Percentiles rank a stretch among this genome's conserved stretches.
Conservation (phyloP, 2,888 invertebrate species). For the Campaea margaritaria region DNA sequence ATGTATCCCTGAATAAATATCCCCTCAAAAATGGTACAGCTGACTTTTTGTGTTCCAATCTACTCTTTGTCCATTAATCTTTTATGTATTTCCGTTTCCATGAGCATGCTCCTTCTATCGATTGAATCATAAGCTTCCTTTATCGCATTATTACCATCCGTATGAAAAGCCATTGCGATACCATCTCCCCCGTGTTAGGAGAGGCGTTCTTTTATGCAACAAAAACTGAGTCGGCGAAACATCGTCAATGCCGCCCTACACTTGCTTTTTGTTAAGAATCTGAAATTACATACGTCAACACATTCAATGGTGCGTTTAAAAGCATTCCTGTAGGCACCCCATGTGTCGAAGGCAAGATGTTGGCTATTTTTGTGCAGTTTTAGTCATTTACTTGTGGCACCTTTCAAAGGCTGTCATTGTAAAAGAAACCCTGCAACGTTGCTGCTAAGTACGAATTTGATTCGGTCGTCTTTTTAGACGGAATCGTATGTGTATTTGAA, state of each 20-base stretch:
- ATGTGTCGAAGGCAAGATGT: constrained; percentile 47
- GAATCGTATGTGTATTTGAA: constrained; percentile 33
- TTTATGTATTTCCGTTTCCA: constrained; percentile 23
- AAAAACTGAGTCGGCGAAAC: constrained; percentile 48
- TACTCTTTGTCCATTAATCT: constrained; percentile 6
- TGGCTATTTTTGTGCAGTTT: constrained; percentile 55
- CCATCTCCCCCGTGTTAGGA: constrained; percentile 52
- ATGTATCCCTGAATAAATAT: no score
- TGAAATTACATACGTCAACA: constrained; percentile 78
- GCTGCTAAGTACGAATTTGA: constrained; percentile 13
- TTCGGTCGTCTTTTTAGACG: neutral
- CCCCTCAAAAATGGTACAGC: no score
- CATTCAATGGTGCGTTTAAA: constrained; percentile 73
- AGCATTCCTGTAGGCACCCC: constrained; percentile 65
- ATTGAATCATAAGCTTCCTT: constrained; percentile 44
- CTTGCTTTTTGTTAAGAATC: constrained; percentile 69
- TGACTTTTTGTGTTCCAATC: neutral
- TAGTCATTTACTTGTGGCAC: constrained; percentile 35
- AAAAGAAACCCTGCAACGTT: constrained; percentile 12
- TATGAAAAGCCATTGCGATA: constrained; percentile 52
- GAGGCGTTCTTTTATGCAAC: constrained; percentile 46
- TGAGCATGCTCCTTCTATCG: constrained; percentile 35
- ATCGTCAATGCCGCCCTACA: constrained; percentile 52
- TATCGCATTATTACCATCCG: constrained; percentile 48
- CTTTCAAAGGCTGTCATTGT: neutral